Conservation (phyloP, 2,888 invertebrate genomes). For the Dicranocentrus wangi region DNA sequence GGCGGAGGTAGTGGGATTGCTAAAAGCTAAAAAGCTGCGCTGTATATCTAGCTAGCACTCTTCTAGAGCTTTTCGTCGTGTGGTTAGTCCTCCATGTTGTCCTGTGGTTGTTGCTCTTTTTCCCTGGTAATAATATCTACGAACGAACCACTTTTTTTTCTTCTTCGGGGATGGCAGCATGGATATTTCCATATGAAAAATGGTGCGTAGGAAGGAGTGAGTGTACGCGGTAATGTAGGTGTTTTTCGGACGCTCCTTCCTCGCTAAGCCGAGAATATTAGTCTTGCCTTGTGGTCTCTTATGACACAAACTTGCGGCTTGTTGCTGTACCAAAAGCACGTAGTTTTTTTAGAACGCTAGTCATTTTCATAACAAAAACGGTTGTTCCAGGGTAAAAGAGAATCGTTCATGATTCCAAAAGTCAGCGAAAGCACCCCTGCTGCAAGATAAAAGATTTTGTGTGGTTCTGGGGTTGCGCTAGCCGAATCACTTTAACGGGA, state of each 20-base stretch:
- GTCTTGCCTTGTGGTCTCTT: conserved; percentile 37
- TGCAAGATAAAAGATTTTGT: conserved; percentile 47
- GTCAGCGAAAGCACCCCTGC: conserved; percentile 41
- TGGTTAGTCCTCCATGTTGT: background rate
- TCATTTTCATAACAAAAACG: background rate
- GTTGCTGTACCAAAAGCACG: background rate
- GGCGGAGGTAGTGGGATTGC: background rate
- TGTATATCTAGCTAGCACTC: background rate
- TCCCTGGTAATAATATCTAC: background rate
- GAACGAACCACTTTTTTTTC: too few species aligned
- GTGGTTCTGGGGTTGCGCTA: conserved; percentile 5
- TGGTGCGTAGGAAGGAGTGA: too few species aligned
- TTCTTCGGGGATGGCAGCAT: too few species aligned
- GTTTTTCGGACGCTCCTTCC: background rate
- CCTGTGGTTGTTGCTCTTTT: conserved; percentile 10
- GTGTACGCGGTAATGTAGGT: too few species aligned
- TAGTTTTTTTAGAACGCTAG: background rate
- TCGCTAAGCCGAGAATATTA: conserved; percentile 41
- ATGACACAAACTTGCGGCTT: background rate
- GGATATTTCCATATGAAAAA: too few species aligned
- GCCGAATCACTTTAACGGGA: background rate
- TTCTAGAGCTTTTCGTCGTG: too few species aligned
- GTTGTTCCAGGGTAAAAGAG: background rate
- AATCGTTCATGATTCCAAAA: conserved; percentile 10
- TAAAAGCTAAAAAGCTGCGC: too few species aligned